phyloP scores from a whole-genome alignment of 2,113 vertebrate species.

The Terrapene triunguis region DNA sequence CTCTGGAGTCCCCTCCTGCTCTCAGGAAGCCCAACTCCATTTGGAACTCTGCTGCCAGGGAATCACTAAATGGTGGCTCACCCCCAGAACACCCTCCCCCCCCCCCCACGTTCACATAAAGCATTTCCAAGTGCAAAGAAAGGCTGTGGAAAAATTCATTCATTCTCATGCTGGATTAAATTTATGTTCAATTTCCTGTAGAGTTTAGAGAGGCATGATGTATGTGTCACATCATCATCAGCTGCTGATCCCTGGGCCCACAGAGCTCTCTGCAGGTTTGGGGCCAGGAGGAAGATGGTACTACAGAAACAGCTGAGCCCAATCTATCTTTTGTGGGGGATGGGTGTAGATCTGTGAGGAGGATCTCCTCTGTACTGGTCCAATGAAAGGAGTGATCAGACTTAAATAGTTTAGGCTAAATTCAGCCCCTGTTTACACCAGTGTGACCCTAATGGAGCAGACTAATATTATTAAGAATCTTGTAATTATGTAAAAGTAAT shows the following conservation, averaged over 20 bases:
- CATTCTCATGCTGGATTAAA: background rate
- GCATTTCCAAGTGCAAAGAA: background rate
- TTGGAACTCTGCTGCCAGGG: background rate
- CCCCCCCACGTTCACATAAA: background rate
- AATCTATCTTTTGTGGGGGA: rapidly evolving
- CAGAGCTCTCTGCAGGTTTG: background rate
- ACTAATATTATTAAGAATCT: background rate
- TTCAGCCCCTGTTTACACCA: background rate
- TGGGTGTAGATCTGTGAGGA: background rate
- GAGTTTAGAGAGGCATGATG: background rate
- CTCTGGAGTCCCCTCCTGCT: background rate
- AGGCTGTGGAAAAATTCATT: background rate
- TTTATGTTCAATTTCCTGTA: background rate
- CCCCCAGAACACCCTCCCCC: background rate
- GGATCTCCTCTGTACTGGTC: background rate
- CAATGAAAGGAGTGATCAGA: background rate
- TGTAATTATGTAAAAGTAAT: background rate
- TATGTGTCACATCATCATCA: background rate
- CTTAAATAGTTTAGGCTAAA: background rate
- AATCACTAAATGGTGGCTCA: background rate
- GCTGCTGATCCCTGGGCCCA: background rate
- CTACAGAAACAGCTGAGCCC: background rate
- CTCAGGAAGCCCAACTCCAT: background rate
- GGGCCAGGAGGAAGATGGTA: background rate
- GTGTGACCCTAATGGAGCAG: background rate